phyloP scores from a whole-genome alignment of 2,888 invertebrate genomes.

The Andrena minutula region DNA sequence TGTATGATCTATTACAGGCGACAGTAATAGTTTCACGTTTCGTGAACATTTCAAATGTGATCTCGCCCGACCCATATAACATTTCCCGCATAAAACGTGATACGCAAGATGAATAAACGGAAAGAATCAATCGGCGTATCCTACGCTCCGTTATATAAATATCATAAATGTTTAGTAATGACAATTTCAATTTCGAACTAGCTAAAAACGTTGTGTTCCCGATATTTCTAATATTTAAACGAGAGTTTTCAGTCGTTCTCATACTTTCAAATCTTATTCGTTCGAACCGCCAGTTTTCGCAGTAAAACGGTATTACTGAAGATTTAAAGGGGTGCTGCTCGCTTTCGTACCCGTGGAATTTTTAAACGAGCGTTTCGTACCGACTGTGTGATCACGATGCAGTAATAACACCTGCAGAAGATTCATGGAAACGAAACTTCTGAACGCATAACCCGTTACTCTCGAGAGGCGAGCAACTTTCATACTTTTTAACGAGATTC shows the following conservation, averaged over 20 bases:
- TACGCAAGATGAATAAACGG: not conserved
- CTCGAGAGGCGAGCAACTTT: not conserved
- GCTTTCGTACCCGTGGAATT: not conserved
- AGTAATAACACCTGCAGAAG: conserved; percentile 14
- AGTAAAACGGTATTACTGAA: not conserved
- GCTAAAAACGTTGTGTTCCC: no score
- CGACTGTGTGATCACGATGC: not conserved
- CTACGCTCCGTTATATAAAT: not conserved
- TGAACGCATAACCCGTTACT: not conserved
- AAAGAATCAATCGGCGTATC: not conserved
- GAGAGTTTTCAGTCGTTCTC: not conserved
- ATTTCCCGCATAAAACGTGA: conserved; percentile 10
- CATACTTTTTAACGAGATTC: conserved; percentile 6
- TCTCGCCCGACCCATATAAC: conserved; percentile 18
- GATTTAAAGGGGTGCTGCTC: not conserved
- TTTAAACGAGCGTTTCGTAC: not conserved
- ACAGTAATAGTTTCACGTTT: conserved; percentile 33
- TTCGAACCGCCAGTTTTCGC: not conserved
- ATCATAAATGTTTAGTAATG: no score
- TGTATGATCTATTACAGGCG: conserved; percentile 25
- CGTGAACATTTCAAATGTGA: conserved; percentile 35
- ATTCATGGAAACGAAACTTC: conserved; percentile 24
- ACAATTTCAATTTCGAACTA: no score
- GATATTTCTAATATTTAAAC: not conserved
- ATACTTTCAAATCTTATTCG: not conserved